Base-by-base conservation (phyloP, 1,140 invertebrate genomes). In the Aphelenchoides fujianensis region DNA sequence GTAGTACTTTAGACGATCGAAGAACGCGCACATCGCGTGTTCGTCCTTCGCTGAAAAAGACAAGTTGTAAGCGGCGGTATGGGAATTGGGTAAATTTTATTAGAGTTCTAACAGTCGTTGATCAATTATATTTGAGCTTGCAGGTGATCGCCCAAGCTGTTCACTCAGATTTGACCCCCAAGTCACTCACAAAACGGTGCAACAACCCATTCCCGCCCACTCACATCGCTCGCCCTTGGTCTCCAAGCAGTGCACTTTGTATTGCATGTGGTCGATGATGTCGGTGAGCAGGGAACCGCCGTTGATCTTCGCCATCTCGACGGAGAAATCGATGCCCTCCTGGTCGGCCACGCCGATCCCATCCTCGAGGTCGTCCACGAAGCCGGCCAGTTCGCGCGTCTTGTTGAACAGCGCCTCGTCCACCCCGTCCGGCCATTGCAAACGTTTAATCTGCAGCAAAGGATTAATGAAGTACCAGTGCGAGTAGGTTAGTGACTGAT, bases 1-100 rank as follows among this genome's bases (percentile, higher is more conserved):
- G 55, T 78, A 68, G 67, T 76, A 76, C 36, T 80, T 79, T n/a
- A 66, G 54, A 0, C n/a, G 53, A 1, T 37, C 32, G 63, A 66
- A 66, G 54, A 41, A 66, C 3, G 3, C 0, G 27, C 63, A 48
- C 12, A 48, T n/a, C 12, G 12, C 23, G 41, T n/a, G n/a, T n/a
- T n/a, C n/a, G n/a, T n/a, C n/a, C 41, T 48, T 48, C 12, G 12
- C 23, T 48, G 12, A 12, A 23, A n/a, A n/a, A n/a, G n/a, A 48
- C 41, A 48, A 48, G 12, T 48, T 12, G 12, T 48, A 12, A 48
- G 23, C 12, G 12, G 41, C 23, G 23, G 41, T 48, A 23, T 23
- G 23, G 32, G 23, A 27, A 28, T 48, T 2, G 32, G 27, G 27
- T 30, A n/a, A n/a, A n/a, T n/a, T n/a, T n/a, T n/a, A n/a, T n/a